Evolutionary conservation across 2,797 vertebrate species (phyloP).

Genomic region (Okamejei kenojei): DNA sequence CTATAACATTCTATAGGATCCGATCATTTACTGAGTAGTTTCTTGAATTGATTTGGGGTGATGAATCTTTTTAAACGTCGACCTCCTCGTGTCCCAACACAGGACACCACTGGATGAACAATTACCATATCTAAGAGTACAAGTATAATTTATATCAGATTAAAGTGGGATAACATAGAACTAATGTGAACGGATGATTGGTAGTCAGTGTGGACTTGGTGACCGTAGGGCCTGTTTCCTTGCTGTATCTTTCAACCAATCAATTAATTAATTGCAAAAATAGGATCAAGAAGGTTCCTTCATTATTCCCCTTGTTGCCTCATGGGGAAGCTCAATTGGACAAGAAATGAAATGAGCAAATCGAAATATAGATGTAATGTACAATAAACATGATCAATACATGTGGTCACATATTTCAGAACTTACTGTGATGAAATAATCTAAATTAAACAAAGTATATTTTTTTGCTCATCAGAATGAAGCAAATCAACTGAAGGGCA

Average conservation of each 20-base stretch:
- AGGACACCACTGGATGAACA: background rate
- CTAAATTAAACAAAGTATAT: background rate
- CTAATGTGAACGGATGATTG: no score
- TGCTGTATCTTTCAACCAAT: no score
- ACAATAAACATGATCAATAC: background rate
- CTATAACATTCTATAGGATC: no score
- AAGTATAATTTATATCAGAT: background rate
- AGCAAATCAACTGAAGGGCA: constrained; percentile 49
- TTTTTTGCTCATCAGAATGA: constrained; percentile 49
- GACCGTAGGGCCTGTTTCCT: no score
- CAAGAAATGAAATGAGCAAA: background rate
- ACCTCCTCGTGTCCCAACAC: background rate
- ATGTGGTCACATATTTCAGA: background rate
- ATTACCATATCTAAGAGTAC: background rate
- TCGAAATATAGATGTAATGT: background rate
- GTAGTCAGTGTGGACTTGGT: no score
- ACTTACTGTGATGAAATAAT: background rate
- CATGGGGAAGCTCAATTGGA: background rate
- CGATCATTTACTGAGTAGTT: no score
- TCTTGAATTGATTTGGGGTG: background rate
- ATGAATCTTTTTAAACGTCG: background rate
- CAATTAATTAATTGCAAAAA: background rate
- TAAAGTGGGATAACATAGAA: no score
- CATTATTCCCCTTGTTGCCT: background rate
- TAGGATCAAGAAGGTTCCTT: background rate